Evolutionary conservation across 1,140 invertebrate species (phyloP), one percentile per base, ranked within the genome.

Genomic region (Stegodyphus mimosarum): DNA sequence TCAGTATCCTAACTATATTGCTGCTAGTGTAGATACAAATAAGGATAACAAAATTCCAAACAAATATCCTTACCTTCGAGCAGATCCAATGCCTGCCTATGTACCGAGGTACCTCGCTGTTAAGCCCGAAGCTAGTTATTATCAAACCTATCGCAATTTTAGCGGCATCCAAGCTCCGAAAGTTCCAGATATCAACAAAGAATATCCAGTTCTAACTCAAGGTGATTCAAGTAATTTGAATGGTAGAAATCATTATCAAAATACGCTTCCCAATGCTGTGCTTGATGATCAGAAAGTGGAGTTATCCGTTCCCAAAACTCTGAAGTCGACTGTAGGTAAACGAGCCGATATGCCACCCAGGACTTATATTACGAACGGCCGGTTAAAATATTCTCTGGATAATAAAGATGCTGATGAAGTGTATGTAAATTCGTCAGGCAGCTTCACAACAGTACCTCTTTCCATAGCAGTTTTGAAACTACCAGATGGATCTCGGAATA

Each of bases 361-460:
- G 17, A 84, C 63, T 7, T 69, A 67, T 17, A 53, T 84, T 2
- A 17, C 81, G 11, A 84, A 84, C 48, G 81, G 81, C 15, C 48
- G 81, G 17, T 48, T 84, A 53, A 84, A 84, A 18, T 84, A 84
- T 76, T 75, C 81, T 11, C 33, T 84, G 9, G 72, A 84, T 6
- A 51, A 10, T 18, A 83, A 74, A 9, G 18, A 52, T 18, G n/a
- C n/a, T 5, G 73, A 75, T 69, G 72, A 76, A 55, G 72, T 69
- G 6, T 84, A 84, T 70, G 50, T 53, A 6, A 84, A 84, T 49
- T 52, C 50, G 6, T 75, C 81, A n/a, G 72, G 66, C 6, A 5
- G 13, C 5, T 76, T 18, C 17, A 66, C 72, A n/a, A 51, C 81
- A 52, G 52, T 48, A 7, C 69, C 74, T 13, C 49, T 86, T 6